phyloP scores from a whole-genome alignment of 2,113 vertebrate species.

The Rhagologus leucostigma region DNA sequence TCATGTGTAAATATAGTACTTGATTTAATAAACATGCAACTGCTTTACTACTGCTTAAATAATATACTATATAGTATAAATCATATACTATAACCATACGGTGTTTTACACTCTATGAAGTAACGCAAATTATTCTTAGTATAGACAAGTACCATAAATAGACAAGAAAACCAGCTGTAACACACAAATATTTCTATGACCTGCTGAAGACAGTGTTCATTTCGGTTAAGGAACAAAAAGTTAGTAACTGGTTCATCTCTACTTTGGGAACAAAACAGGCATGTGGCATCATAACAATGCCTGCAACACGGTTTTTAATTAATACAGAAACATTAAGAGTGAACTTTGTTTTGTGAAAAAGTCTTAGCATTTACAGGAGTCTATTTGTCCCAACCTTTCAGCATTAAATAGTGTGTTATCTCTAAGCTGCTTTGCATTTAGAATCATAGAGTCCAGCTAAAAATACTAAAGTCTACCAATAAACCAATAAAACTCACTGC shows the following conservation, averaged over 20 bases:
- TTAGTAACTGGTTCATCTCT: neutral
- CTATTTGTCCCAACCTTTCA: neutral
- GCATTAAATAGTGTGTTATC: neutral
- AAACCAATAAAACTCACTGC: neutral
- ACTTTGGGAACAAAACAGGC: neutral
- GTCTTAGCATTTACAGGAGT: neutral
- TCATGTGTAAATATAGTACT: neutral
- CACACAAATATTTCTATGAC: neutral
- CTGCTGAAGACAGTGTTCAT: neutral
- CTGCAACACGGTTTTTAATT: neutral
- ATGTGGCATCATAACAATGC: rapidly evolving
- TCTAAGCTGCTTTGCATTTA: neutral
- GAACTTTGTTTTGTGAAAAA: neutral
- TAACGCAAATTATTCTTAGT: neutral
- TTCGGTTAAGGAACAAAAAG: neutral
- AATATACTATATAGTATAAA: neutral
- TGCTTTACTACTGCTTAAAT: neutral
- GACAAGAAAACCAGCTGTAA: neutral
- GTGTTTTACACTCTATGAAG: neutral
- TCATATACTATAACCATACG: neutral
- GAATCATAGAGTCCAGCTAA: neutral
- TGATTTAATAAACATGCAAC: neutral
- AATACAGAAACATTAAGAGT: neutral
- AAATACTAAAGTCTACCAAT: neutral
- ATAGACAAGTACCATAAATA: neutral